These are phyloP conservation scores for Pantherophis alleghaniensis DNA, from an alignment of 2,797 vertebrate species.

Conservation along the genomic window DNA sequence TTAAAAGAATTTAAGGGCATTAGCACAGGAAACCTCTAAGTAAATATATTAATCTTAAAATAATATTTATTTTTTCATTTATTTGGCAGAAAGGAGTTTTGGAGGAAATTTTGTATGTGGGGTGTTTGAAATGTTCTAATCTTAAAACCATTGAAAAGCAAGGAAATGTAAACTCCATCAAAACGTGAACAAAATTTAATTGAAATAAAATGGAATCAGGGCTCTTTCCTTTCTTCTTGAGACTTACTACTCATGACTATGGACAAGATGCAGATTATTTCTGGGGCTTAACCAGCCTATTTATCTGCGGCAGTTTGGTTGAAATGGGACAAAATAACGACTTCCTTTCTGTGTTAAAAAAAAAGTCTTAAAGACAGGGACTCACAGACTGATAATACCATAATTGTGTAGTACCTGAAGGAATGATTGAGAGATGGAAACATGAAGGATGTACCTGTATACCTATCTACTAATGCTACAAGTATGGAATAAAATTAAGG, in stretches of 20 bases:
- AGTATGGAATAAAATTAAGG: background rate
- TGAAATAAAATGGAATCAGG: background rate
- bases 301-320: background rate
- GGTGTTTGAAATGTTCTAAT: background rate
- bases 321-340: background rate
- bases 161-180: background rate
- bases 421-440: background rate
- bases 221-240: background rate
- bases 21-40: background rate
- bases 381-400: background rate
- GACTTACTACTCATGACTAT: background rate
- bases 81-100: background rate
- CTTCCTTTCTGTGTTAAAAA: background rate
- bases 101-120: background rate
- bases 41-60: background rate
- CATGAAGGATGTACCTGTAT: background rate
- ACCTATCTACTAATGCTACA: background rate
- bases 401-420: background rate
- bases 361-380: background rate
- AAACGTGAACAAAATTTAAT: background rate
- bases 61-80: background rate
- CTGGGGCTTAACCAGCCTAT: background rate
- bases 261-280: background rate
- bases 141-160: background rate
- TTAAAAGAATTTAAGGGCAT: background rate